Evolutionary conservation across 2,113 vertebrate species (phyloP).

Genomic region (Callipepla californica): DNA sequence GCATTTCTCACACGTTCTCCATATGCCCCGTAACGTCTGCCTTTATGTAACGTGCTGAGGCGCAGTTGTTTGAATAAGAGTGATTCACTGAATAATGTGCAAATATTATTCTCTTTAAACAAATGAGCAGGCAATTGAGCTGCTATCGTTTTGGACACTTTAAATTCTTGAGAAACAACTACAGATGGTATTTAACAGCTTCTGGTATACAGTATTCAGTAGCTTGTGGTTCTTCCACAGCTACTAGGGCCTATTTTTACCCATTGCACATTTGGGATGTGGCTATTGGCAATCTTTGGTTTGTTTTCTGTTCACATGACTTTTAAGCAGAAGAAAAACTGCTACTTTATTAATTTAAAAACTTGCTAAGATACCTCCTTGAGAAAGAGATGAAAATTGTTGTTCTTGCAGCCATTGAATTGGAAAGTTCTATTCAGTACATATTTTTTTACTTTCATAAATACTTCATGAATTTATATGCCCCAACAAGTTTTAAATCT

Average conservation of each 20-base stretch:
- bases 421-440: neutral
- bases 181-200: neutral
- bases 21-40: neutral
- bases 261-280: neutral
- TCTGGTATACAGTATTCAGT: neutral
- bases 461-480: neutral
- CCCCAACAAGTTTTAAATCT: neutral
- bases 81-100: neutral
- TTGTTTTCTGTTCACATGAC: neutral
- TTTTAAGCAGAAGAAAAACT: neutral
- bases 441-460: neutral
- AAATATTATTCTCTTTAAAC: constrained; percentile 7
- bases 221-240: neutral
- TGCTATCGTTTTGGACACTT: neutral
- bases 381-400: neutral
- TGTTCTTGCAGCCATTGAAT: neutral
- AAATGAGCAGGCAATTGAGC: neutral
- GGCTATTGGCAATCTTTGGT: neutral
- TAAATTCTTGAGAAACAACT: neutral
- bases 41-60: neutral
- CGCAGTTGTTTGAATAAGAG: neutral
- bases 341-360: neutral
- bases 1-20: neutral
- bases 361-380: neutral
- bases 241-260: neutral